Evolutionary conservation across 2,888 invertebrate genomes (phyloP).

Genomic region (Nemoura dubitans): DNA sequence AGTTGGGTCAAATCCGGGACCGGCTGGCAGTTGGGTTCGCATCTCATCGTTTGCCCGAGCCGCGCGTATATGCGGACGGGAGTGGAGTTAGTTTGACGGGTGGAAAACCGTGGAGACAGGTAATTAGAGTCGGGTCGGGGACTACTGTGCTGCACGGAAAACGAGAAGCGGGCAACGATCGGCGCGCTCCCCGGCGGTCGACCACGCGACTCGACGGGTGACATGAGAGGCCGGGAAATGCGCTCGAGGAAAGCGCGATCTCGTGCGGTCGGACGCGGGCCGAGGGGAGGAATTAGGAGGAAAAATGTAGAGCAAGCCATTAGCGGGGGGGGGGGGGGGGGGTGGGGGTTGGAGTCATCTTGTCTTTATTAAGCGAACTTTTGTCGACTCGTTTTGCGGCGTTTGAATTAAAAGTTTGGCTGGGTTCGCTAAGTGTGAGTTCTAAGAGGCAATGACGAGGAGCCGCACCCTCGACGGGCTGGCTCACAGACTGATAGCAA

Average conservation of each 20-base stretch:
- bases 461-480: background rate
- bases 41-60: too few species aligned
- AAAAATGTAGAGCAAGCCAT: constrained; percentile 25
- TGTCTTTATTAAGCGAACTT: constrained; percentile 14
- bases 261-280: background rate
- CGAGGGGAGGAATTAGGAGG: background rate
- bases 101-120: constrained; percentile 30
- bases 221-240: background rate
- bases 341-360: background rate
- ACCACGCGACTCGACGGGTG: background rate
- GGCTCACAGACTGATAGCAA: background rate
- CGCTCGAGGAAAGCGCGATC: constrained; percentile 7
- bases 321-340: background rate
- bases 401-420: constrained; percentile 22
- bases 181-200: background rate
- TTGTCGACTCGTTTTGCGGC: constrained; percentile 19
- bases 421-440: background rate
- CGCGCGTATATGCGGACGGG: background rate
- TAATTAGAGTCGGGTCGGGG: too few species aligned
- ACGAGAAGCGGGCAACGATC: constrained; percentile 28
- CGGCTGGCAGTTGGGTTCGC: background rate
- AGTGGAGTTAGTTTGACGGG: constrained; percentile 34
- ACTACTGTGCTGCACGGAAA: too few species aligned
- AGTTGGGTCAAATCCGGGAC: constrained; percentile 1
- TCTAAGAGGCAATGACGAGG: background rate